Evolutionary conservation across 2,888 invertebrate genomes (phyloP).

Genomic region (Rhimphoctona megacephalus): DNA sequence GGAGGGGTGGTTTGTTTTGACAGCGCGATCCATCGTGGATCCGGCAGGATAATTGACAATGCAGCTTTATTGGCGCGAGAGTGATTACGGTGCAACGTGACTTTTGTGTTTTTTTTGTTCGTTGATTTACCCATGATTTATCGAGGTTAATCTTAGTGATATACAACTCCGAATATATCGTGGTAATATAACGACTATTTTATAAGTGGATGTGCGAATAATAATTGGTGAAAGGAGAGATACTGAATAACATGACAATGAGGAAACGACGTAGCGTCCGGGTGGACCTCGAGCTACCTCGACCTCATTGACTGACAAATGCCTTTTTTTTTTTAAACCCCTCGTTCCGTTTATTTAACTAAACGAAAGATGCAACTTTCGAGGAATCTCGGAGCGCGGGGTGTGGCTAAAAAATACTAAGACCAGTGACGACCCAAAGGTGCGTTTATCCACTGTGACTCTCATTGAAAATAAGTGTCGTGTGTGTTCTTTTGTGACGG

Average conservation of each 20-base stretch:
- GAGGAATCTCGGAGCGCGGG: conserved; percentile 10
- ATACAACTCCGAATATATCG: background rate
- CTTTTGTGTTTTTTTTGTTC: background rate
- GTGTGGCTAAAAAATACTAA: conserved; percentile 2
- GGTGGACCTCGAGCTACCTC: conserved; percentile 64
- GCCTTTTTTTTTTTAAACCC: background rate
- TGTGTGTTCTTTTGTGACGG: background rate
- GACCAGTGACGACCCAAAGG: background rate
- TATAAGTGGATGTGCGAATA: background rate
- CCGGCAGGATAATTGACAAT: background rate
- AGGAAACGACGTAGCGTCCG: conserved; percentile 65
- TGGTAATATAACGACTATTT: background rate
- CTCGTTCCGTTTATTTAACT: background rate
- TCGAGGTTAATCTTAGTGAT: background rate
- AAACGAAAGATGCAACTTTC: conserved; percentile 2
- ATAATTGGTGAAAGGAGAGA: background rate
- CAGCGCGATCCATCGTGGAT: background rate
- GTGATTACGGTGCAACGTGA: conserved; percentile 33
- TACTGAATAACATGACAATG: conserved; percentile 51
- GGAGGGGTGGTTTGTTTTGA: background rate
- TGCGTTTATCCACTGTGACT: background rate
- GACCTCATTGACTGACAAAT: conserved; percentile 48
- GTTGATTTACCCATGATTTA: background rate
- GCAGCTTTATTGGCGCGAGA: conserved; percentile 25
- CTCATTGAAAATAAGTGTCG: conserved; percentile 23